Conservation (phyloP, 2,888 invertebrate genomes). For the Ichneumon xanthorius region DNA sequence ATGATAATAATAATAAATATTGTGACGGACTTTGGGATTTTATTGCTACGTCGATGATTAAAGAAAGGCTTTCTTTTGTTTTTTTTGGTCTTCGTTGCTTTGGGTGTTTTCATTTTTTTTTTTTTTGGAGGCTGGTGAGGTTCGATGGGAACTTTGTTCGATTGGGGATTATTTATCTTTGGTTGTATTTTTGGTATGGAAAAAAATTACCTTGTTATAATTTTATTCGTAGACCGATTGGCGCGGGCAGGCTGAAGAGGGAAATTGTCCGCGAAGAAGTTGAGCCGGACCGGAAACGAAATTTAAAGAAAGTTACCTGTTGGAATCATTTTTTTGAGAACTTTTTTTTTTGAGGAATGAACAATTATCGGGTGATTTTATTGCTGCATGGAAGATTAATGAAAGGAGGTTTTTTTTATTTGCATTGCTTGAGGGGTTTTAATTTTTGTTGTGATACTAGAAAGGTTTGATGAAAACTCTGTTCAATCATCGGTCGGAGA, state of each 20-base stretch:
- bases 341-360: background rate
- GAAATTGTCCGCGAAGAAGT: no score
- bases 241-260: no score
- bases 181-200: no score
- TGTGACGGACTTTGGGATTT: conserved; percentile 39
- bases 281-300: no score
- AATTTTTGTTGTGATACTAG: no score
- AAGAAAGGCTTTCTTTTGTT: conserved; percentile 30
- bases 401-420: no score
- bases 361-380: background rate
- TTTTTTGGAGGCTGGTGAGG: background rate
- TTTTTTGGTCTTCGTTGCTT: conserved; percentile 1
- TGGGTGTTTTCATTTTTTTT: conserved; percentile 15
- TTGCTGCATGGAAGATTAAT: no score
- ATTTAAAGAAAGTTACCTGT: background rate
- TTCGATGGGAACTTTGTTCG: background rate
- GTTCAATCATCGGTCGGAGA: no score
- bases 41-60: conserved; percentile 55
- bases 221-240: no score
- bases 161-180: background rate
- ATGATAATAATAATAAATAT: conserved; percentile 19
- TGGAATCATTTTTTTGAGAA: background rate
- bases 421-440: no score
- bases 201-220: no score
- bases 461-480: no score